Evolutionary conservation across 2,113 vertebrate genomes (phyloP).

Genomic region (Atlantisia rogersi): DNA sequence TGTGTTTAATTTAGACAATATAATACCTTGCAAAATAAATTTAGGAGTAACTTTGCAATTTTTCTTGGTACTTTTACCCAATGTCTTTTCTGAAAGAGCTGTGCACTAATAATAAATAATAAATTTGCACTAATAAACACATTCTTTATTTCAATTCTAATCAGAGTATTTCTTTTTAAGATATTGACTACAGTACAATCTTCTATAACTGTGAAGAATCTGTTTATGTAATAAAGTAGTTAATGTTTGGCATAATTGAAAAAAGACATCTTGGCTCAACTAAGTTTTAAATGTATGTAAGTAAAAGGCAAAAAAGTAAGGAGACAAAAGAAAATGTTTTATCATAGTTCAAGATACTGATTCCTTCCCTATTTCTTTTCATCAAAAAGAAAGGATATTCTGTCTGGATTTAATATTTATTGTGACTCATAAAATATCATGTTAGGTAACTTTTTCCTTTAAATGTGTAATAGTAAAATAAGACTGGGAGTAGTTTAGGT

Average conservation of each 20-base stretch:
- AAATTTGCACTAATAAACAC: background rate
- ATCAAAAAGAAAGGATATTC: background rate
- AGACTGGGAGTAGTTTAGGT: background rate
- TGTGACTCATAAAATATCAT: slow-evolving; percentile 22
- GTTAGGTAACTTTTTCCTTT: slow-evolving; percentile 13
- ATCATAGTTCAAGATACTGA: background rate
- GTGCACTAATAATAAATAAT: background rate
- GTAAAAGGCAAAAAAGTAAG: background rate
- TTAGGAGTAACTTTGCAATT: background rate
- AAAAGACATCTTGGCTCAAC: background rate
- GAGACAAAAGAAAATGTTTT: background rate
- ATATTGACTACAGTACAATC: background rate
- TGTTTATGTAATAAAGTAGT: background rate
- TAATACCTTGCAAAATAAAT: background rate
- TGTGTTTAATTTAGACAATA: background rate
- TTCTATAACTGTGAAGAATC: background rate
- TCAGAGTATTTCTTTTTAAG: background rate
- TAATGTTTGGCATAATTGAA: background rate
- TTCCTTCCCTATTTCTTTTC: background rate
- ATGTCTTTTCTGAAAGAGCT: background rate
- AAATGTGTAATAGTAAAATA: background rate
- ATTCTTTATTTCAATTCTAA: background rate
- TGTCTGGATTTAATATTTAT: background rate
- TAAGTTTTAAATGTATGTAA: background rate
- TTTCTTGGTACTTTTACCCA: background rate